phyloP scores from a whole-genome alignment of 1,140 invertebrate genomes.

The Cyphomyrmex costatus region DNA sequence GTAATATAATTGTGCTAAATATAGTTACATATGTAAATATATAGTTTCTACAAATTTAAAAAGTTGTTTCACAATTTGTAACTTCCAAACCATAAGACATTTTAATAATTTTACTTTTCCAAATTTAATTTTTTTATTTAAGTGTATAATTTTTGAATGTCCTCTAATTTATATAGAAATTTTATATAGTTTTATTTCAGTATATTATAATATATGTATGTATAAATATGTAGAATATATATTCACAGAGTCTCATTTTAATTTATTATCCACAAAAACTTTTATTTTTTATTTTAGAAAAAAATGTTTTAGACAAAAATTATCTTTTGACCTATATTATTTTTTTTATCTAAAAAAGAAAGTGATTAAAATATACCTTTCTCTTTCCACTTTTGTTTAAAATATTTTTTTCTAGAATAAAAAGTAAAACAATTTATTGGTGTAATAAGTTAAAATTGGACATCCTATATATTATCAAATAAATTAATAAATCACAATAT shows the following conservation, averaged over 20 bases:
- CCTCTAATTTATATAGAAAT: constrained; percentile 2
- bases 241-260: too few relatives aligned
- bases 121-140: constrained; percentile 1
- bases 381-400: too few relatives aligned
- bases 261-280: too few relatives aligned
- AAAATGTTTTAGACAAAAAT: too few relatives aligned
- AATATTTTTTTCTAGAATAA: too few relatives aligned
- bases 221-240: neutral
- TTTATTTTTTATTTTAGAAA: too few relatives aligned
- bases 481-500: constrained; percentile 29
- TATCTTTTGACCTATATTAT: too few relatives aligned
- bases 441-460: too few relatives aligned
- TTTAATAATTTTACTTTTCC: constrained; percentile 2
- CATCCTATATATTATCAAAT: neutral
- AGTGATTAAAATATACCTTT: too few relatives aligned
- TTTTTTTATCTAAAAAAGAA: too few relatives aligned
- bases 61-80: neutral
- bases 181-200: neutral
- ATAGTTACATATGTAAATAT: neutral
- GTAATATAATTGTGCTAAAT: neutral
- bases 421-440: too few relatives aligned
- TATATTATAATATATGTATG: constrained; percentile 5
- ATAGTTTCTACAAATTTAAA: neutral
- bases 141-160: neutral
- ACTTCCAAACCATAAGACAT: neutral